Evolutionary conservation across 2,888 invertebrate genomes (phyloP).

Genomic region (Patella ulyssiponensis): DNA sequence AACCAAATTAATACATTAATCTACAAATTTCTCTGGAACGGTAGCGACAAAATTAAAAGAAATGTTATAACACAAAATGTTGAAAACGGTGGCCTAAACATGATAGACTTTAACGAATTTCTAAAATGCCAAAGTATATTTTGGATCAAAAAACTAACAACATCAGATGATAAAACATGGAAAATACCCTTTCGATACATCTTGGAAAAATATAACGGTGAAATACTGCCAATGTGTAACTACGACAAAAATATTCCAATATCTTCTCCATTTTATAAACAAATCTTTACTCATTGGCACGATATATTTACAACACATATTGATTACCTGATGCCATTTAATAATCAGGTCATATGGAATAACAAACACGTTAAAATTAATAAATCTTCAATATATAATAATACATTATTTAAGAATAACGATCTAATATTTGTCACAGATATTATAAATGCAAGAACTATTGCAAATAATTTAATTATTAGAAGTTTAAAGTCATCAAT

Average conservation of each 20-base stretch:
- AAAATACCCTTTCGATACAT: background rate
- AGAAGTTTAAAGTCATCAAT: too few species aligned
- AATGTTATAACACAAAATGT: slow-evolving; percentile 1
- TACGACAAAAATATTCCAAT: background rate
- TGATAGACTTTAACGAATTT: background rate
- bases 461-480: too few species aligned
- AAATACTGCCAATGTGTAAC: slow-evolving; percentile 1
- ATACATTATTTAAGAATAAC: too few species aligned
- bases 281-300: background rate
- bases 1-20: background rate
- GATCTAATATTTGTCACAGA: too few species aligned
- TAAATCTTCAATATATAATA: too few species aligned
- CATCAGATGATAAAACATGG: background rate
- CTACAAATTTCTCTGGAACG: background rate
- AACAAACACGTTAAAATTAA: too few species aligned
- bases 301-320: background rate
- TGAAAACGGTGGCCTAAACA: background rate
- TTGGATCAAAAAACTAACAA: background rate
- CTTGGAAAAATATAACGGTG: background rate
- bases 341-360: too few species aligned
- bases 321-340: background rate
- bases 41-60: background rate
- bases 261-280: too few species aligned
- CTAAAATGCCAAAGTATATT: background rate
- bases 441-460: too few species aligned